Evolutionary conservation across 2,888 invertebrate species (phyloP), one percentile per base, ranked within the genome.

Genomic region (Drosophila melanocephala): DNA sequence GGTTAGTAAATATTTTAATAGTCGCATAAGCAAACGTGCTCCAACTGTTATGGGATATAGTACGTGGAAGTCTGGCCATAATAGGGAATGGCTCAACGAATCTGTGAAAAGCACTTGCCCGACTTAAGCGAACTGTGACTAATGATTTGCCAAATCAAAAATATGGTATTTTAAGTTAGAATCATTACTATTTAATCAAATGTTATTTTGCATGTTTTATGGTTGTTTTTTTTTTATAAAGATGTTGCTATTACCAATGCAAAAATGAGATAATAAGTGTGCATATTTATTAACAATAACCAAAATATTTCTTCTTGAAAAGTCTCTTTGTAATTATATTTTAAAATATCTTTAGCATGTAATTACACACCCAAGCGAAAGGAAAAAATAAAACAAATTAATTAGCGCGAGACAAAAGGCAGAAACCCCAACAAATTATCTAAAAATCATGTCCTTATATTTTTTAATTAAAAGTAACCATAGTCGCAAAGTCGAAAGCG

Each of bases 401-500:
- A 75, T 75, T 63, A 33, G 35, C 30, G 63, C 28, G 42, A 37
- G 7, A 60, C 26, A 6, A 35, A 72, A 50, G 19, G 16, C 53
- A 61, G 47, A 22, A 47, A 71, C 47, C 51, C 32, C 39, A 62
- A 35, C 58, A 63, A 67, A 68, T 52, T 73, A 56, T 69, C 42
- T 63, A 32, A 57, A 63, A 73, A 63, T 60, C 37, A 44, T 32
- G 44, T 59, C 50, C 56, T 75, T 68, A 63, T 47, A 70, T 57
- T 69, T 86, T 83, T 86, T 85, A 85, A 85, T 85, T 85, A 85
- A 83, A 84, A 72, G 84, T 84, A 84, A 68, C 84, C 87, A 86
- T 88, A 88, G 87, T 84, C 72, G 75, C 84, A 68, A 62, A 83
- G 72, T 33, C 58, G 77, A 76, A 60, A 42, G 57, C 67, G 44